Base-by-base conservation (phyloP, 2,113 vertebrate species). In the Scopus umbretta region DNA sequence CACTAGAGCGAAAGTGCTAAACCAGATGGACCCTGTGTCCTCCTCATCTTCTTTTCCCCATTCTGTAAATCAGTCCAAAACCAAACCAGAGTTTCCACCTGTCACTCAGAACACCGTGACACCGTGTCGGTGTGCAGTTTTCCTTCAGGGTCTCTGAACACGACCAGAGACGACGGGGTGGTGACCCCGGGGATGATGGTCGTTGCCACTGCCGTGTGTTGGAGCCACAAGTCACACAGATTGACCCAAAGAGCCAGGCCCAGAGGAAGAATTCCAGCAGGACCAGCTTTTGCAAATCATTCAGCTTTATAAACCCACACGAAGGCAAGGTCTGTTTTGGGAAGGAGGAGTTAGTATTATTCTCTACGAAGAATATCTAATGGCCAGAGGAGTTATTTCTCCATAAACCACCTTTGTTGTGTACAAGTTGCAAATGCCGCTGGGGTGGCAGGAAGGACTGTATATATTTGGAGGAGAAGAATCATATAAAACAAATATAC, bases 141-240 rank as follows among this genome's bases (percentile, higher is more conserved):
- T 34, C 53, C 74, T 9, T 14, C 40, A 13, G 67, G 22, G 21
- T n/a, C 58, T 23, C 32, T 1, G 19, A 61, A 22, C 6, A 4
- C 0, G 11, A 5, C 23, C 45, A 65, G 40, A 12, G 38, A 47
- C 0, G 2, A 36, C 14, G 11, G 32, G 36, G 38, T 1, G 10
- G 49, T 26, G 73, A 40, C 11, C n/a, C n/a, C 47, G 59, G 43
- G 38, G 56, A 45, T 0, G 2, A 25, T 1, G 11, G 40, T 21
- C 38, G 38, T 29, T 6, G 56, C 59, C 4, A 16, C 55, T 14
- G 25, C 15, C 7, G 0, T 3, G 45, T 7, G 13, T 7, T 6
- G 7, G 36, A 52, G 50, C 81, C 68, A 21, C 25, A 3, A 9
- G 43, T 25, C 32, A 53, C 72, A 32, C 40, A 43, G 16, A 12